These are phyloP conservation scores for Melospiza melodia DNA, from an alignment of 2,113 vertebrate genomes.

Conservation along the genomic window DNA sequence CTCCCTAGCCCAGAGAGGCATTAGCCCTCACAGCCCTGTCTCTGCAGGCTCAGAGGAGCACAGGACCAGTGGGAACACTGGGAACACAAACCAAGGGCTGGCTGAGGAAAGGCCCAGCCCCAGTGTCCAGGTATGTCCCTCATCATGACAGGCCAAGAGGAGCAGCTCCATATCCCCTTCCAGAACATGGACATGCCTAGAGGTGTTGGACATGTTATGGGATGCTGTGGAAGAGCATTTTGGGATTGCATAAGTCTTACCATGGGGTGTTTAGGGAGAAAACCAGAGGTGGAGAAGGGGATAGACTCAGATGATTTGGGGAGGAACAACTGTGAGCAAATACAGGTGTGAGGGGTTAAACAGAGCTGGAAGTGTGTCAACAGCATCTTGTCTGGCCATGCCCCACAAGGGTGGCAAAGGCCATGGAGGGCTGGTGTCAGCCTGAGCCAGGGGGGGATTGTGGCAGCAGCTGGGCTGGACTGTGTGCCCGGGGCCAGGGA, in stretches of 20 bases:
- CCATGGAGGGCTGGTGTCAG: fast-evolving
- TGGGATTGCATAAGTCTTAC: not conserved
- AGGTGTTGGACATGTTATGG: fast-evolving
- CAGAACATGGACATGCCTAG: not conserved
- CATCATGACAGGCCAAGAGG: not conserved
- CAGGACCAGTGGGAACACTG: not conserved
- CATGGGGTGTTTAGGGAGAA: not conserved
- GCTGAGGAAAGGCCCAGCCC: not conserved
- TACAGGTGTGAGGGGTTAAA: fast-evolving
- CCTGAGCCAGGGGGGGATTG: fast-evolving
- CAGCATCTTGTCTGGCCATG: fast-evolving
- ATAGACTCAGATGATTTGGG: not conserved
- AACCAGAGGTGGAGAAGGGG: not conserved
- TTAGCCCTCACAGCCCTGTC: not conserved
- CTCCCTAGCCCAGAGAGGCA: not conserved
- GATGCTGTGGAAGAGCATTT: fast-evolving
- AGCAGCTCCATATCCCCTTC: not conserved
- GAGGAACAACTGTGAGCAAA: not conserved
- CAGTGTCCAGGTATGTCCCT: too few relatives aligned
- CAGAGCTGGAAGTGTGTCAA: not conserved
- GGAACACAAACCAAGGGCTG: not conserved
- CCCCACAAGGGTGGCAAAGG: fast-evolving
- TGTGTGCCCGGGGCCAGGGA: not conserved
- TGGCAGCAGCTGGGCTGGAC: not conserved
- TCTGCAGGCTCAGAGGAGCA: not conserved